These are phyloP conservation scores for Lepidochitona cinerea DNA, from an alignment of 2,888 invertebrate species.

Conservation along the genomic window DNA sequence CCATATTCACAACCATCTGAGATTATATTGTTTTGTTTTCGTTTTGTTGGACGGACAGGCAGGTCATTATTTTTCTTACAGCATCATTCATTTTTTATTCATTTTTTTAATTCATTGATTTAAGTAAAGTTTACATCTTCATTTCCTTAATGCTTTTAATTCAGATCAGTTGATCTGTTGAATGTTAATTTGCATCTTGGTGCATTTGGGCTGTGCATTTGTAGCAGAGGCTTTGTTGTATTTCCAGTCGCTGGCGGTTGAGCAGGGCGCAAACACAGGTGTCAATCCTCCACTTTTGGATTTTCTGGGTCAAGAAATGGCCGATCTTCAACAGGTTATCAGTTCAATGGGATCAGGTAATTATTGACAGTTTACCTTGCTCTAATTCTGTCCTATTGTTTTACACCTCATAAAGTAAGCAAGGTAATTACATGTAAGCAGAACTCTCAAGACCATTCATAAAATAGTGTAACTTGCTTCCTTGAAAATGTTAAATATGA, in stretches of 20 bases:
- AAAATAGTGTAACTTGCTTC: no score
- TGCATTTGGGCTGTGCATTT: slow-evolving; percentile 3
- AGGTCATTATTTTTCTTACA: no score
- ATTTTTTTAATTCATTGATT: not conserved
- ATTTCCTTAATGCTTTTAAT: not conserved
- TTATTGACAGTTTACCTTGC: not conserved
- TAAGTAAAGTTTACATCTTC: not conserved
- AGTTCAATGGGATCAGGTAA: slow-evolving; percentile 71
- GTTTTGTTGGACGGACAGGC: not conserved
- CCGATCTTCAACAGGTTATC: slow-evolving; percentile 72
- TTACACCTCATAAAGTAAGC: no score
- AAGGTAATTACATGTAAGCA: no score
- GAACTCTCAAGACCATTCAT: no score
- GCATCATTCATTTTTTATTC: no score
- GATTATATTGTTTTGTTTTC: not conserved
- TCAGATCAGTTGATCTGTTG: no score
- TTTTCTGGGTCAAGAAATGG: slow-evolving; percentile 72
- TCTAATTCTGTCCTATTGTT: not conserved
- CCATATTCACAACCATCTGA: not conserved
- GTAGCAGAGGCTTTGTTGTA: slow-evolving; percentile 35
- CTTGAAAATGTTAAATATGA: no score
- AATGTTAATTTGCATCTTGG: slow-evolving; percentile 5
- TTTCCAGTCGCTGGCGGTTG: slow-evolving; percentile 5
- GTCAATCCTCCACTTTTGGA: slow-evolving; percentile 39
- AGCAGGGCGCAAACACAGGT: not conserved